Percentiles rank a stretch among this genome's conserved stretches.
Conservation (phyloP, 2,888 invertebrate genomes). For the Torymus texanus region DNA sequence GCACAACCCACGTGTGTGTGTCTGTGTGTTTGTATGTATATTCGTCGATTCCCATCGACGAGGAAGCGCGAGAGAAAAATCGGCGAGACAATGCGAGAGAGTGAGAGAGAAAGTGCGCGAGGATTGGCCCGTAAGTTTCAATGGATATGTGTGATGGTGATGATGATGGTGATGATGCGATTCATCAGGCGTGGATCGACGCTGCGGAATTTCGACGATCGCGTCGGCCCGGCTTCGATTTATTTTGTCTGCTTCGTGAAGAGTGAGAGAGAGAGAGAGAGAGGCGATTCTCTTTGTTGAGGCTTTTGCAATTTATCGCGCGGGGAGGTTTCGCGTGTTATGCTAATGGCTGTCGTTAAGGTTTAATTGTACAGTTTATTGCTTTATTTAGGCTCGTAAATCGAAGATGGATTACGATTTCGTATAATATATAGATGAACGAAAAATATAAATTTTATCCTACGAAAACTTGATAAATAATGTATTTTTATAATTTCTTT, state of each 20-base stretch:
- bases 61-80: slow-evolving; percentile 1
- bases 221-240: slow-evolving; percentile 3
- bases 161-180: slow-evolving; percentile 30
- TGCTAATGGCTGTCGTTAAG: too few relatives aligned
- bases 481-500: too few relatives aligned
- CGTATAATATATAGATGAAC: too few relatives aligned
- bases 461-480: too few relatives aligned
- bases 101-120: slow-evolving; percentile 45
- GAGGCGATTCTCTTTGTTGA: slow-evolving; percentile 7
- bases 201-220: slow-evolving; percentile 24
- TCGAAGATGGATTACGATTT: too few relatives aligned
- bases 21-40: too few relatives aligned
- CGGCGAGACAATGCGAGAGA: not conserved
- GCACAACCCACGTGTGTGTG: not conserved
- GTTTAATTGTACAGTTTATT: too few relatives aligned
- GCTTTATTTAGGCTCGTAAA: too few relatives aligned
- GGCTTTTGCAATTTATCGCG: slow-evolving; percentile 9
- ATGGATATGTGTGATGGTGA: not conserved
- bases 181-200: slow-evolving; percentile 25
- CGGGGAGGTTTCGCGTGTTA: too few relatives aligned
- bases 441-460: too few relatives aligned
- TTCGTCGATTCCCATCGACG: not conserved
- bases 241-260: not conserved
- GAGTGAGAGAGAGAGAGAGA: too few relatives aligned
- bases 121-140: slow-evolving; percentile 39